Evolutionary conservation across 1,140 invertebrate genomes (phyloP), one percentile per base, ranked within the genome.

Genomic region (Archivesica marissinica): DNA sequence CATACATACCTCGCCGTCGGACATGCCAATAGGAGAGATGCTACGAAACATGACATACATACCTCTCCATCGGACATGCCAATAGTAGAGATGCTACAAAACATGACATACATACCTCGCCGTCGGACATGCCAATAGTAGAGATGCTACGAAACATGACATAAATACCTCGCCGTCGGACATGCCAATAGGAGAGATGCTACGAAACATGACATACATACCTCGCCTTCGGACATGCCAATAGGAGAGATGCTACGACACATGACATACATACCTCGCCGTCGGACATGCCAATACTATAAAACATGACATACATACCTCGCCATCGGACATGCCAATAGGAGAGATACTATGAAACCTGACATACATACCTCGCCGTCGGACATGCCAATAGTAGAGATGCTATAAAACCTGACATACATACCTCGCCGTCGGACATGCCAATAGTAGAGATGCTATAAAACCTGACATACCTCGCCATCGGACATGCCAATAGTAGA

Each of bases 301-400:
- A n/a, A n/a, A n/a, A n/a, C n/a, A n/a, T n/a, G n/a, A n/a, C n/a
- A n/a, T n/a, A n/a, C 87, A 77, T 66, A 94, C 93, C 91, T 93
- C 88, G 76, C 93, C 93, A 90, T 93, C 89, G 1, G 93, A 93
- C 11, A 72, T 50, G 47, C 93, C 93, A 41, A 94, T 93, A 9
- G 93, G 91, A 23, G 93, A 94, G 84, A 91, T 3, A 94, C 81
- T 39, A 94, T 89, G 75, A 92, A 98, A 95, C 99, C 98, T 20
- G 97, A n/a, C n/a, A n/a, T n/a, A n/a, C 87, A 77, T 66, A 94
- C 93, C 91, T 93, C 88, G 76, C 93, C 93, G 89, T 93, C 89
- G 1, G 93, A 93, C 11, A 72, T 50, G 47, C 93, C 93, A 41
- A 94, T 93, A 9, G 93, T 90, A 23, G 93, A 94, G 84, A n/a